phyloP scores from a whole-genome alignment of 2,113 vertebrate genomes.

The Protobothrops mucrosquamatus region DNA sequence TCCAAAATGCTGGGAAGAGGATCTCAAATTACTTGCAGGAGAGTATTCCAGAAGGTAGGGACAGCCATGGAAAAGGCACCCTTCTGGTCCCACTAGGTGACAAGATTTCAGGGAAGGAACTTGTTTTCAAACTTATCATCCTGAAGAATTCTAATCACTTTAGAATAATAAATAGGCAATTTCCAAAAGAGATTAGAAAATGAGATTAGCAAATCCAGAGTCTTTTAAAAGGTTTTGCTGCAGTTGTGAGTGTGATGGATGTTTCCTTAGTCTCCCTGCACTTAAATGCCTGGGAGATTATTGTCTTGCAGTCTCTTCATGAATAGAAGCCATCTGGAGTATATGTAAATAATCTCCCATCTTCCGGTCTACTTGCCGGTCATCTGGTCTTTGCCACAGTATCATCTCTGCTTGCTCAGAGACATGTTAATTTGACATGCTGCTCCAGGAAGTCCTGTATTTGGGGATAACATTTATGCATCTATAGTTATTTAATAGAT shows the following conservation, averaged over 20 bases:
- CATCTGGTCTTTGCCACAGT: not conserved
- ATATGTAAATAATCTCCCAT: not conserved
- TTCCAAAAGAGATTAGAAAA: not conserved
- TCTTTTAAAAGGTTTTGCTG: not conserved
- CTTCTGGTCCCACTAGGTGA: not conserved
- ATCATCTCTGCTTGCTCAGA: not conserved
- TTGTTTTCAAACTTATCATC: not conserved
- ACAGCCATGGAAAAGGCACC: not conserved
- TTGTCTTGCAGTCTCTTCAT: not conserved
- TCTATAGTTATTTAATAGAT: not conserved
- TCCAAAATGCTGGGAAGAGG: not conserved
- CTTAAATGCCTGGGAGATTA: not conserved
- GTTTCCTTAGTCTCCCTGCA: not conserved
- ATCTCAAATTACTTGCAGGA: not conserved
- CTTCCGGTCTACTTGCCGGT: not conserved
- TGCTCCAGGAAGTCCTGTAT: not conserved
- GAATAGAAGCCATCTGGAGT: not conserved
- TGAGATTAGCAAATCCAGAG: not conserved
- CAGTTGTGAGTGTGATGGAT: not conserved
- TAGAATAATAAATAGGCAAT: not conserved
- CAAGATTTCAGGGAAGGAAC: not conserved
- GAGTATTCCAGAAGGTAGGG: not conserved
- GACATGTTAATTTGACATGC: not conserved
- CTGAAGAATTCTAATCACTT: not conserved
- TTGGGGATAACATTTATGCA: not conserved